These are phyloP conservation scores for Brachionus paranguensis DNA, from an alignment of 1,140 invertebrate species.

Conservation along the genomic window DNA sequence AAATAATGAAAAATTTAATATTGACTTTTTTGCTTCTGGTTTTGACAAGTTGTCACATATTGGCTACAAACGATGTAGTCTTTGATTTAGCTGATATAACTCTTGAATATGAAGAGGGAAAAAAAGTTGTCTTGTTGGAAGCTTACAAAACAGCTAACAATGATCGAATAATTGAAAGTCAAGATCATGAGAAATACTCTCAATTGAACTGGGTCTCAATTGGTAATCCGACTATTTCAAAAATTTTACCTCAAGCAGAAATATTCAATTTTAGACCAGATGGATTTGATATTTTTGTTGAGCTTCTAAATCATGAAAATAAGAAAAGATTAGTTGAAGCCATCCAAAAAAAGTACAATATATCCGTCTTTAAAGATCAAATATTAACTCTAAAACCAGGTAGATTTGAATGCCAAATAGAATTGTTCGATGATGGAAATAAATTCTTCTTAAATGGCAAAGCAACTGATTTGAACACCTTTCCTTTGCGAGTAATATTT, in stretches of 20 bases:
- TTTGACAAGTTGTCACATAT: background rate
- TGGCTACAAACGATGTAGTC: background rate
- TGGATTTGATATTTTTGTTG: background rate
- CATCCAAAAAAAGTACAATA: background rate
- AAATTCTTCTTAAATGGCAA: background rate
- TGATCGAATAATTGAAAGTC: background rate
- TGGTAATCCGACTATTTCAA: background rate
- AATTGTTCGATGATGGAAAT: background rate
- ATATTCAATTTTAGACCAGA: background rate
- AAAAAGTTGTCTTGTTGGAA: background rate
- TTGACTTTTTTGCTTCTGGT: too few species aligned
- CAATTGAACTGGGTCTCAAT: background rate
- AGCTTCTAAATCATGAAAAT: background rate
- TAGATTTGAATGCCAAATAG: background rate
- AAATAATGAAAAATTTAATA: too few species aligned
- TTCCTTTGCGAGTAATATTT: background rate
- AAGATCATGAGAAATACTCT: background rate
- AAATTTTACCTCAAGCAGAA: background rate
- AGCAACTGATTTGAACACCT: background rate
- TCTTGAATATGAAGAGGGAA: background rate
- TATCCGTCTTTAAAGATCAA: background rate
- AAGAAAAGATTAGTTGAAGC: background rate
- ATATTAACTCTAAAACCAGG: background rate
- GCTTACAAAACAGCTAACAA: background rate
- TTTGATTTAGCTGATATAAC: conserved; percentile 2